A percentile compares a stretch with the other conserved stretches of the same genome.
These are phyloP conservation scores for Acholoe squamosa DNA, from an alignment of 2,888 invertebrate species.

Conservation along the genomic window DNA sequence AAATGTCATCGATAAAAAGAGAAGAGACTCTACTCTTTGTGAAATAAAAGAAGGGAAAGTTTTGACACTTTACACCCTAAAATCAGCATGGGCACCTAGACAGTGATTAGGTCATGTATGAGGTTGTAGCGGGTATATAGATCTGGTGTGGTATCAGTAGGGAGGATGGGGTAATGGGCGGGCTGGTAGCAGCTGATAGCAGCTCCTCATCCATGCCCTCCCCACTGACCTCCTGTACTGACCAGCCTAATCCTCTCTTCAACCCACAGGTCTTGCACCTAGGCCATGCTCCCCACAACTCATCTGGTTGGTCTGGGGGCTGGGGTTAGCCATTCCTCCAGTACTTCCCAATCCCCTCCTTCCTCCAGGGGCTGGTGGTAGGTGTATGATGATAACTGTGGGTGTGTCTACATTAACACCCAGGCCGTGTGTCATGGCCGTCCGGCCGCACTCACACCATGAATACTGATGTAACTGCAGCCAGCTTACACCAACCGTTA, in stretches of 20 bases:
- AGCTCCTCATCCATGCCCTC: neutral
- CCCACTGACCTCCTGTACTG: neutral
- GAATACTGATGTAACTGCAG: neutral
- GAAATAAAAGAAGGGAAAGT: no score
- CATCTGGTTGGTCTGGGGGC: neutral
- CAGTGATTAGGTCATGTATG: no score
- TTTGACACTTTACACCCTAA: no score
- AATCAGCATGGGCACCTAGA: no score
- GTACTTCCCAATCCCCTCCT: no score
- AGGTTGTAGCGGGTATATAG: neutral
- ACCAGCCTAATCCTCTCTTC: neutral
- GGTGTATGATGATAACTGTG: neutral
- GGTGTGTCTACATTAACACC: neutral
- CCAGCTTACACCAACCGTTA: no score
- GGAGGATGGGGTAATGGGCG: neutral
- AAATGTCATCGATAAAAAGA: no score
- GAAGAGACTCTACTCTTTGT: no score
- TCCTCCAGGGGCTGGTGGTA: neutral
- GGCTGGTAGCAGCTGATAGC: neutral
- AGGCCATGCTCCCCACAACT: neutral
- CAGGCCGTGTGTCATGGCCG: neutral
- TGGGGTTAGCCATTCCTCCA: neutral
- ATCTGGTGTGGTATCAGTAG: neutral
- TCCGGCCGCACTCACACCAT: neutral
- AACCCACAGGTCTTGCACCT: neutral